Percentiles rank a stretch among this genome's conserved stretches.
phyloP scores from a whole-genome alignment of 2,888 invertebrate genomes.

The Lycaena phlaeas region DNA sequence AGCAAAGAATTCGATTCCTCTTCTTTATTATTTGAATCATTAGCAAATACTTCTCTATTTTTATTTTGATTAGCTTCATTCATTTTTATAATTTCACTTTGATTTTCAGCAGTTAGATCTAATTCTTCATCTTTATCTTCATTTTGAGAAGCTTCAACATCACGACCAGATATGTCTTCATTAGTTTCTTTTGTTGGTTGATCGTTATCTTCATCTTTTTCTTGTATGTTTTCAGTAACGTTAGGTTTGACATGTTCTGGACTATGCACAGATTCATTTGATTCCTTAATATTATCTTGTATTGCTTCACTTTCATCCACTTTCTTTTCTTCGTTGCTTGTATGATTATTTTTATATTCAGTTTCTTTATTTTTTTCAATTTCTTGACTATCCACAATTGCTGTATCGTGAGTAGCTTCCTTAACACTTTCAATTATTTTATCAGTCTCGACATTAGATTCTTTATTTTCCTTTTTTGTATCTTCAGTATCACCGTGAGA shows the following conservation, averaged over 20 bases:
- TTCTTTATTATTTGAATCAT: slow-evolving; percentile 20
- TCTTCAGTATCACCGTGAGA: slow-evolving; percentile 8
- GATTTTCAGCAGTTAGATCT: slow-evolving; percentile 15
- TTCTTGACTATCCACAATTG: slow-evolving; percentile 5
- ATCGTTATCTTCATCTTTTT: slow-evolving; percentile 13
- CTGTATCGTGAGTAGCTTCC: slow-evolving; percentile 12
- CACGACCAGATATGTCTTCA: not conserved
- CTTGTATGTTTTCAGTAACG: slow-evolving; percentile 18
- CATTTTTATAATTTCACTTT: slow-evolving; percentile 8
- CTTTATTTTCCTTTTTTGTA: slow-evolving; percentile 17
- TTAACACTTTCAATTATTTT: slow-evolving; percentile 16
- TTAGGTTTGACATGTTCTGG: too few species aligned
- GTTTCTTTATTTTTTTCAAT: slow-evolving; percentile 19
- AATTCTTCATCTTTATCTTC: slow-evolving; percentile 14
- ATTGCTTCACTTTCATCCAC: slow-evolving; percentile 15
- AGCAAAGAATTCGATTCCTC: slow-evolving; percentile 34
- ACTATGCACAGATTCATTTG: slow-evolving; percentile 9
- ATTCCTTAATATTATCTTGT: too few species aligned
- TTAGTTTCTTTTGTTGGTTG: not conserved
- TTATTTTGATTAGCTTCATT: slow-evolving; percentile 8
- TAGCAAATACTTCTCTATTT: slow-evolving; percentile 4
- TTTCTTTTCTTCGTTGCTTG: slow-evolving; percentile 12
- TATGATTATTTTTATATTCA: slow-evolving; percentile 10
- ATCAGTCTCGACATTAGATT: slow-evolving; percentile 18
- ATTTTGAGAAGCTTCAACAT: not conserved